Conservation (phyloP, 1,140 invertebrate species). For the Apolygus lucorum region DNA sequence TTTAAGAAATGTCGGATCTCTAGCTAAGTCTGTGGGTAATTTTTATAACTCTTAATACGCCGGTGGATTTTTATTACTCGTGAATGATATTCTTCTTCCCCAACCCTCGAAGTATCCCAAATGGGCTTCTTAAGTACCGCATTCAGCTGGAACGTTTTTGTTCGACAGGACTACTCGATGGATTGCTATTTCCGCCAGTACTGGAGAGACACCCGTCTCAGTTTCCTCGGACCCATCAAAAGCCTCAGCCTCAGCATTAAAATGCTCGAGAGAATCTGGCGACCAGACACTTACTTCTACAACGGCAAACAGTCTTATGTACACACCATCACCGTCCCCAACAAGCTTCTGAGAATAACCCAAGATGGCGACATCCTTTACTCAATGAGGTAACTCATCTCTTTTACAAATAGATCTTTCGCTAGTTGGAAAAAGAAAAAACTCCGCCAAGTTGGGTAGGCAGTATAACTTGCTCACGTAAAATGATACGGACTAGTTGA, state of each 20-base stretch:
- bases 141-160: too few relatives aligned
- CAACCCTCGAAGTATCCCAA: background rate
- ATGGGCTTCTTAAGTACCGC: too few relatives aligned
- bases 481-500: too few relatives aligned
- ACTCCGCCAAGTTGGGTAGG: too few relatives aligned
- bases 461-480: too few relatives aligned
- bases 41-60: too few relatives aligned
- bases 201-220: slow-evolving; percentile 73
- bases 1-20: too few relatives aligned
- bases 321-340: slow-evolving; percentile 91
- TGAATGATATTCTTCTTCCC: background rate
- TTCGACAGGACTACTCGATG: slow-evolving; percentile 87
- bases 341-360: slow-evolving; percentile 80
- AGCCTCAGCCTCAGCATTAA: slow-evolving; percentile 77
- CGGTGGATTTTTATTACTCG: too few relatives aligned
- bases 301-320: slow-evolving; percentile 88
- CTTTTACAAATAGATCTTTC: too few relatives aligned
- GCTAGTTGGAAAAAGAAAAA: too few relatives aligned
- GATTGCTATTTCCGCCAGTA: slow-evolving; percentile 93
- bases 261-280: slow-evolving; percentile 89
- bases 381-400: slow-evolving; percentile 89
- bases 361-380: slow-evolving; percentile 88
- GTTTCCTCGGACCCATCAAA: slow-evolving; percentile 70
- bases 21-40: too few relatives aligned
- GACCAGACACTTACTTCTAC: slow-evolving; percentile 91